These are phyloP conservation scores for Macroramphosus scolopax DNA, from an alignment of 2,797 vertebrate genomes.

Conservation along the genomic window DNA sequence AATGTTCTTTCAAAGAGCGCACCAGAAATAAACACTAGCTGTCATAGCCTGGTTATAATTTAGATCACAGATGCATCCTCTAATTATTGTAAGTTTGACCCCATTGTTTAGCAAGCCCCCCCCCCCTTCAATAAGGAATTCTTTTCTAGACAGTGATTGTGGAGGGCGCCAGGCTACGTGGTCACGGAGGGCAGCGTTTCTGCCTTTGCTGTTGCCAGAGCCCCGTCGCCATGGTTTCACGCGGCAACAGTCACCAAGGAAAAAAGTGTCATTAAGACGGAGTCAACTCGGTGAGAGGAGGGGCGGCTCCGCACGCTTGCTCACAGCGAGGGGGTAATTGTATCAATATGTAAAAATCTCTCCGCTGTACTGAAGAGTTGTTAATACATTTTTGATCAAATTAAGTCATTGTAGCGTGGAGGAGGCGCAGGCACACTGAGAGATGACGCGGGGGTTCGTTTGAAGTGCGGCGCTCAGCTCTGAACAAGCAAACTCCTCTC, in stretches of 20 bases:
- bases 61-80: slow-evolving; percentile 42
- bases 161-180: slow-evolving; percentile 37
- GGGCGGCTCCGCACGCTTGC: slow-evolving; percentile 51
- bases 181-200: slow-evolving; percentile 39
- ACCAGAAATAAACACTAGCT: slow-evolving; percentile 16
- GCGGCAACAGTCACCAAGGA: slow-evolving; percentile 55
- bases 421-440: slow-evolving; percentile 46
- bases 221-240: slow-evolving; percentile 38
- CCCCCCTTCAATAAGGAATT: slow-evolving; percentile 63
- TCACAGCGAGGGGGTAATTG: slow-evolving; percentile 80
- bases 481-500: slow-evolving; percentile 50
- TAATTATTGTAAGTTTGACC: slow-evolving; percentile 24
- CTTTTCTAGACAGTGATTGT: slow-evolving; percentile 27
- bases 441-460: slow-evolving; percentile 36
- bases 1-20: slow-evolving; percentile 4
- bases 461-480: too few species aligned
- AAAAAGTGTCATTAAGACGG: slow-evolving; percentile 69
- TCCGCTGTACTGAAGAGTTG: slow-evolving; percentile 65
- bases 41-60: slow-evolving; percentile 48
- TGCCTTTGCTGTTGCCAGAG: slow-evolving; percentile 32
- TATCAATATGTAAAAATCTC: slow-evolving; percentile 80
- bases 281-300: slow-evolving; percentile 45
- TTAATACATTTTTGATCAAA: slow-evolving; percentile 78
- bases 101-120: slow-evolving; percentile 30
- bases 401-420: slow-evolving; percentile 66